Evolutionary conservation across 2,113 vertebrate genomes (phyloP).

Genomic region (Phoxinus phoxinus): DNA sequence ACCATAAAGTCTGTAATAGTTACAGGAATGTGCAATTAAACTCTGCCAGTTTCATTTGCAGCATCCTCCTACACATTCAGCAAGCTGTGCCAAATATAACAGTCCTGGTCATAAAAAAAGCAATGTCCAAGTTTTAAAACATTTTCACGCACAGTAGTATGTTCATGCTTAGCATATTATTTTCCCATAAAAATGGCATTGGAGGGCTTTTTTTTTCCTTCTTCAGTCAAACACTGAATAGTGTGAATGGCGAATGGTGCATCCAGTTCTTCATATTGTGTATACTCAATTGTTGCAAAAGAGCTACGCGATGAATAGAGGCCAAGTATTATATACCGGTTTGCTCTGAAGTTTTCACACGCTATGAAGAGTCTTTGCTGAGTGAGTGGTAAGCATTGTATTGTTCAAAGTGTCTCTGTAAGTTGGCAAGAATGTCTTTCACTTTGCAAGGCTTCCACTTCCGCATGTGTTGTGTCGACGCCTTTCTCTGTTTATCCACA

Average conservation of each 20-base stretch:
- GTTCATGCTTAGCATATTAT: background rate
- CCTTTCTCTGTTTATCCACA: background rate
- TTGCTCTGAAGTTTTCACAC: background rate
- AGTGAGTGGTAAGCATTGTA: constrained; percentile 32
- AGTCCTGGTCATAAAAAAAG: background rate
- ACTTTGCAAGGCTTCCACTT: constrained; percentile 51
- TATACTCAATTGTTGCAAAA: background rate
- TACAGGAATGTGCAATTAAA: background rate
- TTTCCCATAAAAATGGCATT: background rate
- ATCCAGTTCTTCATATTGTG: background rate
- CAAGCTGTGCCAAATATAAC: background rate
- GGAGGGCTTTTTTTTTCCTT: background rate
- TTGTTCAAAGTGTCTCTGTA: constrained; percentile 48
- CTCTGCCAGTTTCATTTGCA: background rate
- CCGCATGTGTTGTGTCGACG: background rate
- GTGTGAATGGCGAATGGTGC: background rate
- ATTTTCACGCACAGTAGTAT: background rate
- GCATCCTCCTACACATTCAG: background rate
- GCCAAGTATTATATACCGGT: background rate
- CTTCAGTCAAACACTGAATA: background rate
- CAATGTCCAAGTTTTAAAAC: background rate
- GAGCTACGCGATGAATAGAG: background rate
- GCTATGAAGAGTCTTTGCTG: background rate
- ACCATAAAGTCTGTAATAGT: background rate
- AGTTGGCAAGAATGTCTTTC: constrained; percentile 26